Evolutionary conservation across 2,888 invertebrate species (phyloP), one percentile per base, ranked within the genome.

Genomic region (Phlogophora meticulosa): DNA sequence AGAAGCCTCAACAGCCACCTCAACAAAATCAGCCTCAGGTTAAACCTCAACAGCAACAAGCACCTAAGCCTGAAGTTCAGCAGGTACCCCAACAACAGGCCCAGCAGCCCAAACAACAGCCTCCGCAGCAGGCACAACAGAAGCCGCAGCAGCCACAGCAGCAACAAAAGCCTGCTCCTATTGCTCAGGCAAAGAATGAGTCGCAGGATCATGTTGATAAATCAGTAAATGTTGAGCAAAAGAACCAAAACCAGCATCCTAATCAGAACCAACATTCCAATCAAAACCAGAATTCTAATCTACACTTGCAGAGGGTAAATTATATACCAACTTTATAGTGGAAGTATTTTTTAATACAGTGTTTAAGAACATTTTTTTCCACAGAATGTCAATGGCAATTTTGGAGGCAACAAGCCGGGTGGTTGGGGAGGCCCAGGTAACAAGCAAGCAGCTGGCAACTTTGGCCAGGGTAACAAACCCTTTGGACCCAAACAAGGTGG

Each of bases 311-410:
- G 77, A 80, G 80, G 76, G 84, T 84, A 73, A 74, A 75, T 48
- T 52, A 51, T 9, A 45, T 7, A 56, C 3, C 4, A 28, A n/a
- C 0, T 15, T 20, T 34, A 13, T 10, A n/a, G 34, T 0, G 9
- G 22, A 42, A 36, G 13, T n/a, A 22, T 36, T 36, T 13, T 24
- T 11, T 15, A 13, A 2, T 24, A 7, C 20, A 49, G 17, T 42
- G 34, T 64, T 57, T 43, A 11, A 53, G 1, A 58, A 45, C 11
- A 24, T 46, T 62, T 24, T 59, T 81, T 85, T 57, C 17, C 11
- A n/a, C 78, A 94, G 94, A 94, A 92, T 81, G 49, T 91, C 24
- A 93, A 94, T 91, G 94, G 94, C 11, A 92, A 87, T 80, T 94
- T 93, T 87, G 92, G 93, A 34, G 86, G 86, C 38, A 91, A 90